A percentile compares a stretch with the other conserved stretches of the same genome.
These are phyloP conservation scores for Drosophila algonquin DNA, from an alignment of 2,888 invertebrate species.

Conservation along the genomic window DNA sequence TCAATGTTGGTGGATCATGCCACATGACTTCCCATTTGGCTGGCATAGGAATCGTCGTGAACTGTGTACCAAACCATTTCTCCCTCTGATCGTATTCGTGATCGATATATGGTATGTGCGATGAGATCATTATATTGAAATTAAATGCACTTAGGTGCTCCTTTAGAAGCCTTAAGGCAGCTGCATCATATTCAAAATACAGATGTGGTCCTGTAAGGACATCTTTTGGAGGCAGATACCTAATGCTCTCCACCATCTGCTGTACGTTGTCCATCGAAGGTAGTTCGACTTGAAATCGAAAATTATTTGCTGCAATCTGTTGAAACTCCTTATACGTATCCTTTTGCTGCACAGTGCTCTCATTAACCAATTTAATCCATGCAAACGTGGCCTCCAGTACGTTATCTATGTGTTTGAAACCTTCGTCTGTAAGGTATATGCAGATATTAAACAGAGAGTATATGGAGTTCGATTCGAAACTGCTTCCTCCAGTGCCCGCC, in stretches of 20 bases:
- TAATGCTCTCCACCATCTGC: slow-evolving; percentile 90
- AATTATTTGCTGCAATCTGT: slow-evolving; percentile 89
- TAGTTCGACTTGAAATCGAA: slow-evolving; percentile 89
- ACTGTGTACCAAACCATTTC: slow-evolving; percentile 93
- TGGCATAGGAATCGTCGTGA: slow-evolving; percentile 87
- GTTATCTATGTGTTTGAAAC: slow-evolving; percentile 88
- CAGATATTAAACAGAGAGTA: slow-evolving; percentile 90
- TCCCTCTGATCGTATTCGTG: slow-evolving; percentile 87
- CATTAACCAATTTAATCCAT: slow-evolving; percentile 89
- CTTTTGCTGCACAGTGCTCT: slow-evolving; percentile 49
- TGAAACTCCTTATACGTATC: slow-evolving; percentile 85
- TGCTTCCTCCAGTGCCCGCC: slow-evolving; percentile 89
- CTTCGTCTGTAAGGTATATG: slow-evolving; percentile 91
- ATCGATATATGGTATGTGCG: slow-evolving; percentile 76
- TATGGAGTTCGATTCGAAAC: slow-evolving; percentile 91
- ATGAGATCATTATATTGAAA: slow-evolving; percentile 83
- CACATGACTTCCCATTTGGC: slow-evolving; percentile 87
- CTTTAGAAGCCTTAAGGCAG: slow-evolving; percentile 83
- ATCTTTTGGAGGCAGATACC: slow-evolving; percentile 90
- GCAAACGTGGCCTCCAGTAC: slow-evolving; percentile 91
- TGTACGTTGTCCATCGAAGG: slow-evolving; percentile 91
- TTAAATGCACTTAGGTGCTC: slow-evolving; percentile 73
- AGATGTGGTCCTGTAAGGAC: slow-evolving; percentile 91
- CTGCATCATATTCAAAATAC: slow-evolving; percentile 90
- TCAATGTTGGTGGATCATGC: slow-evolving; percentile 85